Evolutionary conservation across 2,888 invertebrate species (phyloP).

Genomic region (Tolmerus cingulatus): DNA sequence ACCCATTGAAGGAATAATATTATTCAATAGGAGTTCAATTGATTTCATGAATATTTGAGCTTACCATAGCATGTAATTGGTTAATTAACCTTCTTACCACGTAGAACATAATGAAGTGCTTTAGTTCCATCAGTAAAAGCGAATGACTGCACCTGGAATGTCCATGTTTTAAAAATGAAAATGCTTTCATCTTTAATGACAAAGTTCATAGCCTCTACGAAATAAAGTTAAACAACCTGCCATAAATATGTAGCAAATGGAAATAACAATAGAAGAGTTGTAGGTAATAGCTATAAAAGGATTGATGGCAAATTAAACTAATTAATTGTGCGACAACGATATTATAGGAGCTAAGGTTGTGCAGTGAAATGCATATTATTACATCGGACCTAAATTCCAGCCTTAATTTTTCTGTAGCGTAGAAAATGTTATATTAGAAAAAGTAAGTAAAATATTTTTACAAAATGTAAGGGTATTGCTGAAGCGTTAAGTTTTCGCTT

Average conservation of each 20-base stretch:
- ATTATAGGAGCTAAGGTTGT: no score
- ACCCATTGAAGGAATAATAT: neutral
- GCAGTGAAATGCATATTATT: no score
- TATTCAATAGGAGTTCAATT: neutral
- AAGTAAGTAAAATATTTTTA: no score
- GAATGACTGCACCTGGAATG: no score
- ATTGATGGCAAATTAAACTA: neutral
- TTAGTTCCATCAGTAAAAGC: neutral
- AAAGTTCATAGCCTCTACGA: neutral
- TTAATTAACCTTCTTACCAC: neutral
- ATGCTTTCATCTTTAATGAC: neutral
- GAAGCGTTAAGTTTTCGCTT: no score
- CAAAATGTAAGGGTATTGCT: no score
- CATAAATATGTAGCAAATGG: neutral
- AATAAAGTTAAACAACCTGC: neutral
- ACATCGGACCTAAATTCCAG: no score
- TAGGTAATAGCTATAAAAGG: no score
- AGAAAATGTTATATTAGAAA: no score
- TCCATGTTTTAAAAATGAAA: neutral
- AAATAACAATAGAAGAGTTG: neutral
- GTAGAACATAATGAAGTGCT: neutral
- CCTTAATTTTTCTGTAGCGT: no score
- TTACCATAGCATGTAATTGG: neutral
- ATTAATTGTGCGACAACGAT: no score
- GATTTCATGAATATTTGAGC: neutral